Evolutionary conservation across 2,888 invertebrate genomes (phyloP).

Genomic region (Mimas tiliae): DNA sequence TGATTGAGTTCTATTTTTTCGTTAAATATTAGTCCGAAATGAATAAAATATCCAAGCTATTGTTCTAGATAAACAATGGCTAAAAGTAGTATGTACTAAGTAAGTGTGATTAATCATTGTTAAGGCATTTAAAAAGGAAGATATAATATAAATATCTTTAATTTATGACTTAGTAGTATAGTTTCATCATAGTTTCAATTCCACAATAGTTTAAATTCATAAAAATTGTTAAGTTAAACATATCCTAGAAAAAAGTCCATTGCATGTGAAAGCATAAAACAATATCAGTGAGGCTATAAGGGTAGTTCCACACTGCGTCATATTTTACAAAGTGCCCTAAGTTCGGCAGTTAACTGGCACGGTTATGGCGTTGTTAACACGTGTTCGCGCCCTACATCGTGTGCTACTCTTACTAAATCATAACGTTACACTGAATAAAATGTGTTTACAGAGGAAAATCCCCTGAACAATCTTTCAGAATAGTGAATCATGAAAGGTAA

Average conservation of each 20-base stretch:
- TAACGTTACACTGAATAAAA: slow-evolving; percentile 55
- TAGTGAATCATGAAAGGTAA: neutral
- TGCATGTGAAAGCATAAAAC: slow-evolving; percentile 47
- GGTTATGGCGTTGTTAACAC: slow-evolving; percentile 83
- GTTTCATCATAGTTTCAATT: no score
- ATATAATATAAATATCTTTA: neutral
- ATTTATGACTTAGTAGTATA: no score
- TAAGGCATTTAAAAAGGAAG: neutral
- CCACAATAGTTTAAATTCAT: no score
- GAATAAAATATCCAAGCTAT: no score
- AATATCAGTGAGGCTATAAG: slow-evolving; percentile 69
- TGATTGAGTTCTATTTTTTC: slow-evolving; percentile 11
- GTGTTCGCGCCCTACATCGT: slow-evolving; percentile 77
- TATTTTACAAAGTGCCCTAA: slow-evolving; percentile 82
- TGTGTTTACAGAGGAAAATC: slow-evolving; percentile 21
- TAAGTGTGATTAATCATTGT: no score
- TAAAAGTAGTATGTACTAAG: no score
- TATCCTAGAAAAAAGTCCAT: slow-evolving; percentile 26
- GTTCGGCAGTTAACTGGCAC: slow-evolving; percentile 79
- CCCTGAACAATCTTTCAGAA: neutral
- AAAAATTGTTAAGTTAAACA: no score
- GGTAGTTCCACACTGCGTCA: slow-evolving; percentile 73
- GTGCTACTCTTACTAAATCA: slow-evolving; percentile 69
- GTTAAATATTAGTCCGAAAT: neutral
- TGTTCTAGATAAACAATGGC: no score